Percentiles rank a stretch among this genome's conserved stretches.
Evolutionary conservation across 2,797 vertebrate species (phyloP).

Genomic region (Myotis myotis): DNA sequence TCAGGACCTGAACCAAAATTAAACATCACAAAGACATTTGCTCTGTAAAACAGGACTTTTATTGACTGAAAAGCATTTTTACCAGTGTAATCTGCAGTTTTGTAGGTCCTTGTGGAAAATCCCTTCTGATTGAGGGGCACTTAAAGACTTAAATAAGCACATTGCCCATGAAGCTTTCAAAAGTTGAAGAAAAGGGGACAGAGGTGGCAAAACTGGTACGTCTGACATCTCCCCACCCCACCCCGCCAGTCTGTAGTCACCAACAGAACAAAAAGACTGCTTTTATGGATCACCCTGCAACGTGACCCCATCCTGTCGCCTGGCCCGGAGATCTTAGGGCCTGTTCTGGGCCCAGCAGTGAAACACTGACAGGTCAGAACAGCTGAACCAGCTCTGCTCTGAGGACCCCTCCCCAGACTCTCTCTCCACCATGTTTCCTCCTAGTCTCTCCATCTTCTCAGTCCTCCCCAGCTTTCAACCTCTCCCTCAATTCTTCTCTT

Average conservation of each 20-base stretch:
- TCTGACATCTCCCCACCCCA: neutral
- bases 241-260: neutral
- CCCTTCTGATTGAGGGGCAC: constrained; percentile 53
- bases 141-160: constrained; percentile 57
- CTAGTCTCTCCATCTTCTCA: neutral
- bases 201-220: neutral
- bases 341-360: neutral
- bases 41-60: constrained; percentile 67
- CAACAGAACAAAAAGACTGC: neutral
- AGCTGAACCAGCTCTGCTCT: neutral
- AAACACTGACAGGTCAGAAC: neutral
- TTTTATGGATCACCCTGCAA: neutral
- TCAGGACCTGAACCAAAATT: constrained; percentile 68
- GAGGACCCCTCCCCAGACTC: neutral
- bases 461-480: neutral
- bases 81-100: constrained; percentile 73
- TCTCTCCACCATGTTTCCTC: neutral
- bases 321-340: neutral
- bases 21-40: constrained; percentile 77
- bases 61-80: constrained; percentile 77
- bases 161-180: constrained; percentile 29
- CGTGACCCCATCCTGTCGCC: neutral
- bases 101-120: constrained; percentile 72
- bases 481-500: neutral
- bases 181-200: constrained; percentile 17